These are phyloP conservation scores for Drosophila formosana DNA, from an alignment of 2,888 invertebrate genomes.

Conservation along the genomic window DNA sequence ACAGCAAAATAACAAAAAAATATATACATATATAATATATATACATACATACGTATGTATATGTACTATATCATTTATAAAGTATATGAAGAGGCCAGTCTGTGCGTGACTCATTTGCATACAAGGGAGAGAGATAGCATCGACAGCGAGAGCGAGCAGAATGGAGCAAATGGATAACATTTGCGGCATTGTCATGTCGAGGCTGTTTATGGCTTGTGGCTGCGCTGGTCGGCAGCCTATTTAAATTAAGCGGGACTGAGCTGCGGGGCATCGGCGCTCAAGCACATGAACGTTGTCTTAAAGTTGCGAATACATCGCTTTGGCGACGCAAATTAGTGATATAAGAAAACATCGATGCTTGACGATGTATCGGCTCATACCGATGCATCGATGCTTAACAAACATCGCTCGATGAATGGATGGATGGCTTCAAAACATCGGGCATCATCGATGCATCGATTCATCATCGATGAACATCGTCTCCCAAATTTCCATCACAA, in stretches of 20 bases:
- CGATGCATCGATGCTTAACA: too few species aligned
- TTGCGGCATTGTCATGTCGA: constrained; percentile 26
- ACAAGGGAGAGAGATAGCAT: background rate
- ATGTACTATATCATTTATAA: background rate
- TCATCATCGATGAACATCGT: too few species aligned
- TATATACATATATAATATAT: background rate
- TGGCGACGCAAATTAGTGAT: too few species aligned
- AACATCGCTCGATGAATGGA: too few species aligned
- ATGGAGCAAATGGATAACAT: constrained; percentile 14
- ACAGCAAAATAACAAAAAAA: constrained; percentile 38
- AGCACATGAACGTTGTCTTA: too few species aligned
- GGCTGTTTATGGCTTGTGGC: constrained; percentile 38
- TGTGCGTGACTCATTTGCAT: constrained; percentile 23
- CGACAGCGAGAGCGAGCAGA: constrained; percentile 6
- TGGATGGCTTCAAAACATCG: too few species aligned
- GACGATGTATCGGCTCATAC: too few species aligned
- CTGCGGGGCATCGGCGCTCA: background rate
- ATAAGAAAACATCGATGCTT: too few species aligned
- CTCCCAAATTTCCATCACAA: too few species aligned
- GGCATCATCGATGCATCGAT: too few species aligned
- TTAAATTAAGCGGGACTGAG: constrained; percentile 50
- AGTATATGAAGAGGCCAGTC: background rate
- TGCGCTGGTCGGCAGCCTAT: constrained; percentile 32
- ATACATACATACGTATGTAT: background rate
- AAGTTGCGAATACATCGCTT: too few species aligned